These are phyloP conservation scores for Brevimyrus niger DNA, from an alignment of 2,113 vertebrate genomes.

Conservation along the genomic window DNA sequence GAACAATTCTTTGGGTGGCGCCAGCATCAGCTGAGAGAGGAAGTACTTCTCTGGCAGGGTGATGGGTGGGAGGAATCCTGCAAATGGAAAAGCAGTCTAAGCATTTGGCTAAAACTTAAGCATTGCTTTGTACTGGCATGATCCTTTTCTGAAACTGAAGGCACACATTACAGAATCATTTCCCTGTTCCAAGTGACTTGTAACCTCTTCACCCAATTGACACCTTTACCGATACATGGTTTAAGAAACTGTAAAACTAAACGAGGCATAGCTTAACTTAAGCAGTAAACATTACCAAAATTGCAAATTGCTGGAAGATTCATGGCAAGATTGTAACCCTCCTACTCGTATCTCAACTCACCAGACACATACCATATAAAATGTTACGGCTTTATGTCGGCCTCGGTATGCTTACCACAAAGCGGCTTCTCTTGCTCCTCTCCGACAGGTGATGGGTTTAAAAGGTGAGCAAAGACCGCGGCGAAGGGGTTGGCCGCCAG, in stretches of 20 bases:
- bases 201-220: background rate
- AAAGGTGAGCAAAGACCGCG: constrained; percentile 91
- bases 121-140: background rate
- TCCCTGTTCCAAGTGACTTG: background rate
- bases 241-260: background rate
- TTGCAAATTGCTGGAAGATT: background rate
- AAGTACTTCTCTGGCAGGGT: constrained; percentile 96
- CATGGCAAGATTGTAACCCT: background rate
- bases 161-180: background rate
- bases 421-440: constrained; percentile 80
- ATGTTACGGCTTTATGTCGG: background rate
- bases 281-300: background rate
- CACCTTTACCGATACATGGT: background rate
- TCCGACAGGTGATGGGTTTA: constrained; percentile 75
- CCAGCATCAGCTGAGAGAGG: constrained; percentile 94
- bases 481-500: constrained; percentile 94
- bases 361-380: background rate
- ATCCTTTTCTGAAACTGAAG: background rate
- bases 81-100: background rate
- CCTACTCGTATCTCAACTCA: background rate
- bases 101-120: background rate
- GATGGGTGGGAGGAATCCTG: constrained; percentile 94
- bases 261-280: background rate
- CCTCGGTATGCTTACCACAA: constrained; percentile 61
- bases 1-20: constrained; percentile 90